Evolutionary conservation across 1,140 invertebrate species (phyloP), one percentile per base, ranked within the genome.

Genomic region (Latrodectus geometricus): DNA sequence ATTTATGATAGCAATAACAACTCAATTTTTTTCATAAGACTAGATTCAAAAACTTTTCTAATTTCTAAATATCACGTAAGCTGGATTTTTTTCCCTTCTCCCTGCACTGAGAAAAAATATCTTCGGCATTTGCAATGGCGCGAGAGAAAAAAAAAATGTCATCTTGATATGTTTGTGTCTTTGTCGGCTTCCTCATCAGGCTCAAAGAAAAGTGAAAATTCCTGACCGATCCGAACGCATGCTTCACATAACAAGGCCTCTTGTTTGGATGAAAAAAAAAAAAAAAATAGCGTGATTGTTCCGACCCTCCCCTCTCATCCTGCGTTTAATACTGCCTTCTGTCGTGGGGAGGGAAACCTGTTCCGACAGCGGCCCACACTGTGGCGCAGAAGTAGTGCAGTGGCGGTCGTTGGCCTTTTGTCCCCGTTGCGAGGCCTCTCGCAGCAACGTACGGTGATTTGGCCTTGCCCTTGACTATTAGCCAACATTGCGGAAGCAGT

Each of bases 401-500:
- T 48, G 12, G n/a, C 82, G 82, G 82, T 84, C 82, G 61, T 84
- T 69, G 82, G 48, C 73, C 82, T 69, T 68, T 52, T 84, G 82
- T 84, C 72, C 82, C 82, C 82, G 48, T 76, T 84, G 82, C 12
- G 1, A 17, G 82, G 82, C 82, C 82, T 84, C 82, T 56, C 65
- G 52, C 52, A 65, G 69, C 48, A 11, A 23, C 20, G 17, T 11
- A 79, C 76, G 76, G 23, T 49, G 61, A 66, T 80, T 48, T 76
- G 82, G 82, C 82, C 82, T 84, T 84, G 82, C 82, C 82, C 82
- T 84, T 84, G 82, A 84, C 56, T 49, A 49, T 20, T 12, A 15
- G 35, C 73, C 68, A 74, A 21, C 81, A 49, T 83, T 75, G 70
- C 81, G 81, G 81, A 83, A 83, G 81, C 81, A 9, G 21, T 61